Conservation (phyloP, 2,888 invertebrate genomes). For the Myathropa florea region DNA sequence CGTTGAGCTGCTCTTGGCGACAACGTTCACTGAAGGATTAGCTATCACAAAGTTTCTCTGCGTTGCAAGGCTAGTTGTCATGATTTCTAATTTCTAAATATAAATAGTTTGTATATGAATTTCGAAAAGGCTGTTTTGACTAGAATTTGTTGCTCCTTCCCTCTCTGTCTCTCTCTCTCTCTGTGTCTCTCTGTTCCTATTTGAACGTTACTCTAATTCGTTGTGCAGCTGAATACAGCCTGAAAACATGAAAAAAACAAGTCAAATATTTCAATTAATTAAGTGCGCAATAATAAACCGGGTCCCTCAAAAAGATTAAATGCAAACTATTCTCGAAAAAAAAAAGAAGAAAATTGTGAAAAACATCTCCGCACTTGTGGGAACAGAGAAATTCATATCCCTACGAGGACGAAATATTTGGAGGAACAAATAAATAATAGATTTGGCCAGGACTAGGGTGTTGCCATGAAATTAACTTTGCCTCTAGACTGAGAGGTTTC, state of each 20-base stretch:
- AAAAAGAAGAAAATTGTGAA: neutral
- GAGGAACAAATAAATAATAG: constrained; percentile 13
- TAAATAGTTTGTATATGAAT: constrained; percentile 26
- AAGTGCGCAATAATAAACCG: neutral
- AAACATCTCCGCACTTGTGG: neutral
- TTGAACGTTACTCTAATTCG: constrained; percentile 35
- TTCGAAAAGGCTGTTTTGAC: constrained; percentile 31
- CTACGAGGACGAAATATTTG: constrained; percentile 12
- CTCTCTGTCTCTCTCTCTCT: constrained; percentile 1
- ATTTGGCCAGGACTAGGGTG: constrained; percentile 74
- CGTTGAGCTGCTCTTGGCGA: constrained; percentile 21
- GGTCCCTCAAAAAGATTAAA: neutral
- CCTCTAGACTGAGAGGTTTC: constrained; percentile 55
- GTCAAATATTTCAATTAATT: neutral
- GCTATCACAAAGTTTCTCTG: constrained; percentile 79
- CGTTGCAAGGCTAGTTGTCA: constrained; percentile 79
- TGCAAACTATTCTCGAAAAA: neutral
- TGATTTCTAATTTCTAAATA: constrained; percentile 61
- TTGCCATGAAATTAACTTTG: constrained; percentile 79
- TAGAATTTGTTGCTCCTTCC: constrained; percentile 39
- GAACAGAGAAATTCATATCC: neutral
- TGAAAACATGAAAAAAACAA: constrained; percentile 26
- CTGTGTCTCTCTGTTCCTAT: constrained; percentile 34
- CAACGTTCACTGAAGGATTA: constrained; percentile 72
- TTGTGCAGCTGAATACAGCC: constrained; percentile 59